Evolutionary conservation across 2,113 vertebrate genomes (phyloP).

Genomic region (Odocoileus virginianus): DNA sequence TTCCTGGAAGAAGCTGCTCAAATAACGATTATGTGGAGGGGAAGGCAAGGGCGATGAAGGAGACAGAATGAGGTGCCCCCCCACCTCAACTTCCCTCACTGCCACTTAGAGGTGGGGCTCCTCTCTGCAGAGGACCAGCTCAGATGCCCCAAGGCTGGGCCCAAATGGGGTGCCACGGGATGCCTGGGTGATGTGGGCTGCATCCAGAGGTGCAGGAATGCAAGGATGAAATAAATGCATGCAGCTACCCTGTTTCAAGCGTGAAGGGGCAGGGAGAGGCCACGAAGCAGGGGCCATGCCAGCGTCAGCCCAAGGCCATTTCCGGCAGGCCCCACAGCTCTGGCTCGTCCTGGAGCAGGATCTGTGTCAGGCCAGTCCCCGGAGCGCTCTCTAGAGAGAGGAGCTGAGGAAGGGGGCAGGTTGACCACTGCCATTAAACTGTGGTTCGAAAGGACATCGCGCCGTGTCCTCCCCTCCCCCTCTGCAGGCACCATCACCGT

Average conservation of each 20-base stretch:
- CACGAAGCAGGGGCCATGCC: neutral
- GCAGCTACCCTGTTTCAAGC: neutral
- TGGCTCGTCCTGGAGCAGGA: neutral
- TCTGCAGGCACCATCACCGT: slow-evolving; percentile 76
- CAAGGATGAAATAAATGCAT: neutral
- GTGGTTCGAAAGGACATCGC: neutral
- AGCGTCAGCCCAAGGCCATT: neutral
- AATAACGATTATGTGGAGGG: rapidly evolving
- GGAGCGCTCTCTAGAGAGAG: neutral
- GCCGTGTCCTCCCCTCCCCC: rapidly evolving
- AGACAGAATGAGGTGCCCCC: neutral
- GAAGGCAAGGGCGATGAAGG: neutral
- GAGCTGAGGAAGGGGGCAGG: neutral
- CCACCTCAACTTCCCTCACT: neutral
- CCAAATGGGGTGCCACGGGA: neutral
- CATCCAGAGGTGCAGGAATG: neutral
- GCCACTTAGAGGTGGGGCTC: neutral
- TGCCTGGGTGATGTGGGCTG: neutral
- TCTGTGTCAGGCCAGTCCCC: neutral
- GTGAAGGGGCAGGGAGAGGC: neutral
- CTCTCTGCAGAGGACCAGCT: neutral
- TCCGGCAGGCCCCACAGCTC: neutral
- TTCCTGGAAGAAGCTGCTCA: neutral
- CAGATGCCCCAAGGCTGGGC: rapidly evolving
- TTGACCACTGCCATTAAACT: neutral